A percentile compares a stretch with the other conserved stretches of the same genome.
These are phyloP conservation scores for Engraulis encrasicolus DNA, from an alignment of 2,113 vertebrate species.

Conservation along the genomic window DNA sequence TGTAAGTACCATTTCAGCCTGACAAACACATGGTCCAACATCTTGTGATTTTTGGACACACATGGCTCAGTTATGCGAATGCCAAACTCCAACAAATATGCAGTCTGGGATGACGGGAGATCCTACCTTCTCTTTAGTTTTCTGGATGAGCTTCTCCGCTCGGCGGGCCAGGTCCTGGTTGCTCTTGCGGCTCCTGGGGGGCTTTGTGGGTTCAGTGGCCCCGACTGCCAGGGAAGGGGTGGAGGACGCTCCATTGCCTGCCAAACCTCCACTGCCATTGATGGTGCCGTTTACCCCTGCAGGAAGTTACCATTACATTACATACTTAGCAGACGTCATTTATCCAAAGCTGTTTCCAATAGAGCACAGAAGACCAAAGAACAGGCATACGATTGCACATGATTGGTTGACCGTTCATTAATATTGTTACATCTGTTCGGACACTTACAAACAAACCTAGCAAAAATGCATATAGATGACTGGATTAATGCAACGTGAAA, in stretches of 20 bases:
- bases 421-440: too few relatives aligned
- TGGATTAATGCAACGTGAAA: background rate
- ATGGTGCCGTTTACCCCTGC: slow-evolving; percentile 83
- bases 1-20: background rate
- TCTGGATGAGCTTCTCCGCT: slow-evolving; percentile 75
- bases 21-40: background rate
- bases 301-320: background rate
- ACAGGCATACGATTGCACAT: too few relatives aligned
- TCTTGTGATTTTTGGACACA: background rate
- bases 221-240: slow-evolving; percentile 73
- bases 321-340: too few relatives aligned
- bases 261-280: slow-evolving; percentile 79
- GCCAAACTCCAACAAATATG: too few relatives aligned
- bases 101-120: background rate
- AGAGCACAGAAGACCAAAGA: too few relatives aligned
- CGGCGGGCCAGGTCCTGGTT: slow-evolving; percentile 71
- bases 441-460: background rate
- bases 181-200: slow-evolving; percentile 70
- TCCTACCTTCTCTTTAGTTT: slow-evolving; percentile 87
- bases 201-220: slow-evolving; percentile 73
- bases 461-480: background rate
- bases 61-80: too few relatives aligned
- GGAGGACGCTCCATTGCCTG: slow-evolving; percentile 69
- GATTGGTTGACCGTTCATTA: too few relatives aligned
- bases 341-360: too few relatives aligned